Base-by-base conservation (phyloP, 2,113 vertebrate genomes). In the Heterocephalus glaber region DNA sequence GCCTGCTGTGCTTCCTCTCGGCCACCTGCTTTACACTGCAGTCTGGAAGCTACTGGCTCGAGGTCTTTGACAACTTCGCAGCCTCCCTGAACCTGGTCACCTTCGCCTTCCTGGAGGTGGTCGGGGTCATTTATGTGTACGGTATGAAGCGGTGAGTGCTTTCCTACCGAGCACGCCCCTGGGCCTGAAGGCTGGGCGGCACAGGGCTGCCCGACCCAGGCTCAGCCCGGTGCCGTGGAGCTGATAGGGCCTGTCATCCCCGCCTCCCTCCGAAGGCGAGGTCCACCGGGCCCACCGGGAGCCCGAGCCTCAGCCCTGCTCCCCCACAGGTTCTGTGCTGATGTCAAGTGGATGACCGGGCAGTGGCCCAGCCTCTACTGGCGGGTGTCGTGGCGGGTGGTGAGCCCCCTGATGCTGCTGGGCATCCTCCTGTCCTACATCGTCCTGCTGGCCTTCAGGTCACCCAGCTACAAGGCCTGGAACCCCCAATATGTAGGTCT, bases 1-100 rank as follows among this genome's bases (percentile, higher is more conserved):
- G 99, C 89, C 24, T 99, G 41, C 0, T 98, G 35, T 96, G 95
- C 28, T 99, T 99, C 98, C 77, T 98, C 77, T 4, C 95, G 9
- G 98, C 99, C 47, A 98, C 99, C 60, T 98, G 99, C 95, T 99
- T 99, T 97, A 98, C 99, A 0, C 60, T 99, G 98, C 98, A 98
- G 47, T 99, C 99, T 0, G 99, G 99, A 4, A 99, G 98, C 98
- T 99, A 99, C 98, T 99, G 99, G 99, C 98, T 99, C 56, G 99
- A 99, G 98, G 97, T 99, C 95, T 99, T 99, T 52, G 99, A 99
- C 96, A 98, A 86, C 93, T 99, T 99, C 0, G 99, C 98, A 1
- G 98, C 97, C 11, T 99, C 99, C 0, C 47, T 99, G 28, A 99
- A 99, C 89, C 98, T 99, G 76, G 97, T 99, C 63, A 56, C 99